phyloP scores from a whole-genome alignment of 2,113 vertebrate genomes.

The Perognathus longimembris region DNA sequence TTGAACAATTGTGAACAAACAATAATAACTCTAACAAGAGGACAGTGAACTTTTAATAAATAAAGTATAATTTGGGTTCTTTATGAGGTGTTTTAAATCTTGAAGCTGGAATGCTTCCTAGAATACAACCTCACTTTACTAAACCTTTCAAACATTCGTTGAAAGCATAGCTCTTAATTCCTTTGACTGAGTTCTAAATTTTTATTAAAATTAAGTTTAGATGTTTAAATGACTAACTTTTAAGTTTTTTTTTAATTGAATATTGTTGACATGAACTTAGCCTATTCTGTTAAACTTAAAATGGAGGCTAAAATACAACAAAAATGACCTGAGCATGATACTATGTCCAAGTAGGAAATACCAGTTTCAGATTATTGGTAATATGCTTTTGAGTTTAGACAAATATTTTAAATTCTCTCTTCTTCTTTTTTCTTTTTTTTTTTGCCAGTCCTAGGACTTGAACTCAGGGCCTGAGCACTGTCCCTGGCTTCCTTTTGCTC shows the following conservation, averaged over 20 bases:
- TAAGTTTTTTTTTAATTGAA: not conserved
- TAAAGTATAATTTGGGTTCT: constrained; percentile 24
- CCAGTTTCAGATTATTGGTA: not conserved
- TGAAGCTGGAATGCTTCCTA: constrained; percentile 9
- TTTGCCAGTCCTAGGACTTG: no score
- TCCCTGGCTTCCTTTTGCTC: no score
- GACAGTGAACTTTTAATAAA: constrained; percentile 57
- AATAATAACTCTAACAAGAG: constrained; percentile 26
- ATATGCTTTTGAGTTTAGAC: not conserved
- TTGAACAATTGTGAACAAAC: constrained; percentile 36
- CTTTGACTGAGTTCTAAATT: constrained; percentile 9
- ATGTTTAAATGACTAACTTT: constrained; percentile 25
- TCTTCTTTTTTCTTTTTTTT: no score
- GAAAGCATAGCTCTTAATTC: constrained; percentile 12
- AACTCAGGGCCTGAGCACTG: no score
- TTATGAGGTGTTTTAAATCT: constrained; percentile 47
- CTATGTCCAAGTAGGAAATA: not conserved
- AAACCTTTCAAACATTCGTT: constrained; percentile 33
- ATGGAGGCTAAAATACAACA: not conserved
- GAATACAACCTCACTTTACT: constrained; percentile 37
- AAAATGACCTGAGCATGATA: constrained; percentile 16
- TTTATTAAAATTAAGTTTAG: constrained; percentile 25
- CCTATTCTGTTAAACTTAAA: not conserved
- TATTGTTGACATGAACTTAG: constrained; percentile 11
- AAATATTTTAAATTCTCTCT: constrained; percentile 45